Evolutionary conservation across 2,888 invertebrate genomes (phyloP).

Genomic region (Didymodactylos carnosus): DNA sequence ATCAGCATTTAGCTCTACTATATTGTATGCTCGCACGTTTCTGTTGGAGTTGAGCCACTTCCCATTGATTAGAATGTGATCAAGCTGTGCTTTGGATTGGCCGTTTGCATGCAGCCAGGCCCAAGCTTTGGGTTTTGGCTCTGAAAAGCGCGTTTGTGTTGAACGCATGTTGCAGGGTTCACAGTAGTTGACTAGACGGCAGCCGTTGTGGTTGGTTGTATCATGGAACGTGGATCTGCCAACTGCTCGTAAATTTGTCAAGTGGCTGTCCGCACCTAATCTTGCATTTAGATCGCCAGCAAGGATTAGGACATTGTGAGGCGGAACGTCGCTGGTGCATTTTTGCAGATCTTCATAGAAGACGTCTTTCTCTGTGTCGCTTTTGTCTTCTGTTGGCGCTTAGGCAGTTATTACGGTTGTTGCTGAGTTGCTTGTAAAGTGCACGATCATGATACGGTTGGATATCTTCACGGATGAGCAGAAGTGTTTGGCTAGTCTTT

Average conservation of each 20-base stretch:
- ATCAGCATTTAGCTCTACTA: not conserved
- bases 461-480: too few relatives aligned
- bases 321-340: not conserved
- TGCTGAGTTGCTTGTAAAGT: too few relatives aligned
- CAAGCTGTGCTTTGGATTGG: not conserved
- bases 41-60: not conserved
- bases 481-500: too few relatives aligned
- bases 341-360: not conserved
- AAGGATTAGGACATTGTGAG: not conserved
- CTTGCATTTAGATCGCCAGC: not conserved
- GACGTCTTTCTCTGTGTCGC: not conserved
- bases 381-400: not conserved
- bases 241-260: not conserved
- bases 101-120: not conserved
- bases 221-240: not conserved
- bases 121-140: not conserved
- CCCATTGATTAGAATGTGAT: too few relatives aligned
- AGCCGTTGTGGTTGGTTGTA: not conserved
- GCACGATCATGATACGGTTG: too few relatives aligned
- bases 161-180: not conserved
- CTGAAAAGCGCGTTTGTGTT: not conserved
- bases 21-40: not conserved
- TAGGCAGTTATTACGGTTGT: too few relatives aligned
- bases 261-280: not conserved
- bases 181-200: not conserved